Conservation (phyloP, 2,888 invertebrate species). For the Epicampocera succincta region DNA sequence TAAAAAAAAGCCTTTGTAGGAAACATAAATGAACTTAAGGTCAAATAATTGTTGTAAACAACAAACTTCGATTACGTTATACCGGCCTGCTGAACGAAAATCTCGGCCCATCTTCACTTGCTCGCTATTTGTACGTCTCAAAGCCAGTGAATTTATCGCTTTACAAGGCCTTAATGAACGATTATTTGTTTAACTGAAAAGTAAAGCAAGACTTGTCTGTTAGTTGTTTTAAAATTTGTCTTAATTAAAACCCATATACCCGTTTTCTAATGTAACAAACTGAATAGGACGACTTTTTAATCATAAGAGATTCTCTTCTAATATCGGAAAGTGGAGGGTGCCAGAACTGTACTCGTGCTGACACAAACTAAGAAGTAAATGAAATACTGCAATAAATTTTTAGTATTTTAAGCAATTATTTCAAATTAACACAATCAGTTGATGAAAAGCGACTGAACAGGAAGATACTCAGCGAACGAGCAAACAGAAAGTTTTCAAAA, state of each 20-base stretch:
- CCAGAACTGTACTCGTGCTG: slow-evolving; percentile 32
- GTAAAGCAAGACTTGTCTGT: not conserved
- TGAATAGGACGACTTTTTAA: slow-evolving; percentile 3
- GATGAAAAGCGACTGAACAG: slow-evolving; percentile 66
- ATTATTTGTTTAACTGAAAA: slow-evolving; percentile 3
- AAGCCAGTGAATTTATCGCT: not conserved
- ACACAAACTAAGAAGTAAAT: slow-evolving; percentile 44
- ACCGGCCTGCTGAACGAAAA: no score
- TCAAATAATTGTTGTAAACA: no score
- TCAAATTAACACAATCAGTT: slow-evolving; percentile 72
- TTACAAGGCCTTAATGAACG: not conserved
- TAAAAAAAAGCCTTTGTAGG: no score
- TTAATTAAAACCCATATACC: slow-evolving; percentile 34
- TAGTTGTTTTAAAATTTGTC: not conserved
- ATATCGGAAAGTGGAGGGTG: slow-evolving; percentile 30
- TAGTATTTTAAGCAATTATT: slow-evolving; percentile 71
- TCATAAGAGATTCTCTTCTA: not conserved
- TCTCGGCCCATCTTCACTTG: no score
- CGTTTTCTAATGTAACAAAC: slow-evolving; percentile 20
- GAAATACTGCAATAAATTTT: slow-evolving; percentile 53
- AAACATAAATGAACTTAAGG: no score
- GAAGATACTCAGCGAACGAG: slow-evolving; percentile 43
- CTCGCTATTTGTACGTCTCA: no score
- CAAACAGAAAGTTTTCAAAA: not conserved
- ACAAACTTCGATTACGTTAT: no score